phyloP scores from a whole-genome alignment of 2,888 invertebrate genomes.

The Homarus gammarus region DNA sequence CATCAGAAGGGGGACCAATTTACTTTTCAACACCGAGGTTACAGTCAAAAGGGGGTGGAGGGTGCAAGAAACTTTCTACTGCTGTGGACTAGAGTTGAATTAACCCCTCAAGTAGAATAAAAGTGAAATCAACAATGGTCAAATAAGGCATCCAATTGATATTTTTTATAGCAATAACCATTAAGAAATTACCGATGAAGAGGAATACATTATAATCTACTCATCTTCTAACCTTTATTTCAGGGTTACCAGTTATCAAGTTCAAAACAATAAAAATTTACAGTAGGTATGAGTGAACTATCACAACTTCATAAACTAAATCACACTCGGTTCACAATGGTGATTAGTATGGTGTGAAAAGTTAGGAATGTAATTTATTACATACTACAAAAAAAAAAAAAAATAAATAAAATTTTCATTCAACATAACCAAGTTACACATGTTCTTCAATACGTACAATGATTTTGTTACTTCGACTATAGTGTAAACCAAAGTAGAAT shows the following conservation, averaged over 20 bases:
- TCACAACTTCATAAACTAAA: not conserved
- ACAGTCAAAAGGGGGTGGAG: too few relatives aligned
- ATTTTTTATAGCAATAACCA: not conserved
- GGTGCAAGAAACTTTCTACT: too few relatives aligned
- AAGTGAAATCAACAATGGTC: too few relatives aligned
- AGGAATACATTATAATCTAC: not conserved
- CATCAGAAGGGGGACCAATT: too few relatives aligned
- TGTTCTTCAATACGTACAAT: too few relatives aligned
- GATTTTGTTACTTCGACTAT: too few relatives aligned
- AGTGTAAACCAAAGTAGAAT: not conserved
- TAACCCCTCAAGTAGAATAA: too few relatives aligned
- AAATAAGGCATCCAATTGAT: not conserved
- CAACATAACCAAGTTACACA: too few relatives aligned
- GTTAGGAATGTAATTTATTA: not conserved
- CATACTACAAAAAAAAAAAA: not conserved
- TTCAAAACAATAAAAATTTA: conserved; percentile 44
- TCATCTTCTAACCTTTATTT: conserved; percentile 38
- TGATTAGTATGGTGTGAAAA: not conserved
- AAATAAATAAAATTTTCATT: not conserved
- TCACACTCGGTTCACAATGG: not conserved
- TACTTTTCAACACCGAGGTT: too few relatives aligned
- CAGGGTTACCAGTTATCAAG: conserved; percentile 45
- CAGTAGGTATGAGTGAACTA: conserved; percentile 45
- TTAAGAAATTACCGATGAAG: not conserved
- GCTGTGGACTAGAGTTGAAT: too few relatives aligned